A percentile compares a stretch with the other conserved stretches of the same genome.
These are phyloP conservation scores for Phymanthus crucifer DNA, from an alignment of 92 coral and sea anemone species.

Conservation along the genomic window DNA sequence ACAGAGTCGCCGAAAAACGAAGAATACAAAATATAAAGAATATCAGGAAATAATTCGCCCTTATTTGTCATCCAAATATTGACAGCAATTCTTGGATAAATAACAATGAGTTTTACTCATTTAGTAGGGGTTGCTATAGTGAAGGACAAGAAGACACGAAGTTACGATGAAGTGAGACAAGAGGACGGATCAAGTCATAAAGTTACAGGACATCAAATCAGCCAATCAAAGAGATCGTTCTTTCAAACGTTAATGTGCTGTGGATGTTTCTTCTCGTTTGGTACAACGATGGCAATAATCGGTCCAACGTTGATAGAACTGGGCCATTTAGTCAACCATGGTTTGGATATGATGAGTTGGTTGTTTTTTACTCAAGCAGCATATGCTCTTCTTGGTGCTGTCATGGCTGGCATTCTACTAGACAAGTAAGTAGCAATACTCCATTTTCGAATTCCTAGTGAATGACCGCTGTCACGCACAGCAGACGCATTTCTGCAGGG, in stretches of 20 bases:
- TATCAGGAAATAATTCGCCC: background rate
- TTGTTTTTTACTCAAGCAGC: constrained; percentile 88
- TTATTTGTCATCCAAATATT: background rate
- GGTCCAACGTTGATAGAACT: constrained; percentile 91
- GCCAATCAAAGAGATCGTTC: constrained; percentile 34
- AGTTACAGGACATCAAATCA: constrained; percentile 11
- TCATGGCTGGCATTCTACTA: constrained; percentile 77
- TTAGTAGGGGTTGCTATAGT: constrained; percentile 74
- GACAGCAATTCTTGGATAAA: constrained; percentile 60
- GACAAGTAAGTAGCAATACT: constrained; percentile 68
- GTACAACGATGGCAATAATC: constrained; percentile 87
- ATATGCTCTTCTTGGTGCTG: constrained; percentile 82
- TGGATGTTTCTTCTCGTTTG: constrained; percentile 89
- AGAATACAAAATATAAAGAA: background rate
- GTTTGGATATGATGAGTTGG: constrained; percentile 90
- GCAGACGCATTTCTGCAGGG: too few relatives aligned
- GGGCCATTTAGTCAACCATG: constrained; percentile 65
- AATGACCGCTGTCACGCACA: too few relatives aligned
- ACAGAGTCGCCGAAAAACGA: background rate
- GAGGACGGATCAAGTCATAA: constrained; percentile 27
- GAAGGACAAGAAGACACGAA: constrained; percentile 54
- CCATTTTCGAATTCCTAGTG: too few relatives aligned
- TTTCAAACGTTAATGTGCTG: constrained; percentile 74
- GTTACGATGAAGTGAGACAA: background rate
- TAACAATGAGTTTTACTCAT: constrained; percentile 75